These are phyloP conservation scores for Enteromius viviparus DNA, from an alignment of 2,797 vertebrate genomes.

Conservation along the genomic window DNA sequence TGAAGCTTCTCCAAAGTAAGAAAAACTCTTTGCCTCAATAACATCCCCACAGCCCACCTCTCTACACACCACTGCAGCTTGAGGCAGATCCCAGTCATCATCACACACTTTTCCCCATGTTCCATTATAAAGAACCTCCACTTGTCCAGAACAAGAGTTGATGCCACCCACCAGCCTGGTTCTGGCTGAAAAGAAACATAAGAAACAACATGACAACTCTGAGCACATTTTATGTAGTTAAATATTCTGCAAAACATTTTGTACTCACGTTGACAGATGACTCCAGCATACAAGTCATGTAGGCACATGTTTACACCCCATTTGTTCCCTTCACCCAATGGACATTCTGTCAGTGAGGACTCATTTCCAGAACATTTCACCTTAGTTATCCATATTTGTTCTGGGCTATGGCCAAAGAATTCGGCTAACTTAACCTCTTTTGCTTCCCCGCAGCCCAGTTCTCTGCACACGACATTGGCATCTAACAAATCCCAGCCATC, in stretches of 20 bases:
- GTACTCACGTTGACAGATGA: constrained; percentile 5
- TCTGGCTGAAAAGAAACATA: neutral
- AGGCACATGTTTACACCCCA: neutral
- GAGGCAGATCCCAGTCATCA: neutral
- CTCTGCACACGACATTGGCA: neutral
- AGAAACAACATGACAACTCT: neutral
- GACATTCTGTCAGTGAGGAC: neutral
- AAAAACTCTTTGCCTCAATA: neutral
- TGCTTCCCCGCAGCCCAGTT: neutral
- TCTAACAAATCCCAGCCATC: neutral
- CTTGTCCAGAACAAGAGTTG: neutral
- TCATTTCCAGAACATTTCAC: neutral
- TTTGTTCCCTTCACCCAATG: no score
- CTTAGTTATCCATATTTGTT: neutral
- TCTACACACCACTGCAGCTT: neutral
- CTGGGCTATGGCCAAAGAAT: neutral
- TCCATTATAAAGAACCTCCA: neutral
- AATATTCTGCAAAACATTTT: neutral
- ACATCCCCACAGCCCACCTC: neutral
- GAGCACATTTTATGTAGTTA: neutral
- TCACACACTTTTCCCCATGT: neutral
- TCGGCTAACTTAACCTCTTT: fast-evolving
- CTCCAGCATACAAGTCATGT: neutral
- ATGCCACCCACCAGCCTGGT: neutral
- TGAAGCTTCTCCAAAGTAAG: neutral